phyloP scores from a whole-genome alignment of 1,140 invertebrate genomes.

The Leptinotarsa lineolata region DNA sequence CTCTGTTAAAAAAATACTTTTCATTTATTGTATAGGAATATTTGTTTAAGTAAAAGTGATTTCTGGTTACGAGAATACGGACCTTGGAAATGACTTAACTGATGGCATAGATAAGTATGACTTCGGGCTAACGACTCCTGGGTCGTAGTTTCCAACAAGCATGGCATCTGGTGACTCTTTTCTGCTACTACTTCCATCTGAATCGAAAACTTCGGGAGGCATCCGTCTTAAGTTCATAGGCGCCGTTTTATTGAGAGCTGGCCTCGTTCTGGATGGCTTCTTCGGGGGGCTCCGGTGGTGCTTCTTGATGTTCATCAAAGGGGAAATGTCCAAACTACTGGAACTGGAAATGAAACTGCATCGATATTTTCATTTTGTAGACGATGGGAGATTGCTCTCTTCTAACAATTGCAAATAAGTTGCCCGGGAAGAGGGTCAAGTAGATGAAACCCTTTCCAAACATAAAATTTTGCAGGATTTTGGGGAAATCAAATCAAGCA shows the following conservation, averaged over 20 bases:
- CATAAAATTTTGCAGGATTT: too few species aligned
- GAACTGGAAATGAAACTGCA: constrained; percentile 27
- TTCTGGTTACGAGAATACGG: constrained; percentile 16
- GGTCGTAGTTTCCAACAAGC: constrained; percentile 49
- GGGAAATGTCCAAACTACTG: constrained; percentile 52
- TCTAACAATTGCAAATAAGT: too few species aligned
- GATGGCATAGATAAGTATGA: constrained; percentile 82
- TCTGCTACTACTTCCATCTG: constrained; percentile 46
- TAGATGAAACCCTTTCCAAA: too few species aligned
- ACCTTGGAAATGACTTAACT: constrained; percentile 74
- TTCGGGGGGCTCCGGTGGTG: constrained; percentile 39
- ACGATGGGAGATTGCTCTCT: too few species aligned
- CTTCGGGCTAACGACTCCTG: constrained; percentile 63
- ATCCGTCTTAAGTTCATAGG: constrained; percentile 42
- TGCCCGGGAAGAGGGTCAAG: too few species aligned
- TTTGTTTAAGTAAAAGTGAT: too few species aligned
- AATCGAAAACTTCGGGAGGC: constrained; percentile 45
- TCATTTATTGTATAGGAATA: too few species aligned
- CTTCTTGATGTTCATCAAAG: constrained; percentile 50
- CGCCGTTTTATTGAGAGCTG: constrained; percentile 50
- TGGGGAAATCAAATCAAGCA: too few species aligned
- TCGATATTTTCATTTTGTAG: too few species aligned
- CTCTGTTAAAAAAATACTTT: constrained; percentile 54
- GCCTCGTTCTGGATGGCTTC: constrained; percentile 47
- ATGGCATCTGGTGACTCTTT: constrained; percentile 44